Conservation (phyloP, 2,797 vertebrate genomes). For the Triplophysa yarkandensis region DNA sequence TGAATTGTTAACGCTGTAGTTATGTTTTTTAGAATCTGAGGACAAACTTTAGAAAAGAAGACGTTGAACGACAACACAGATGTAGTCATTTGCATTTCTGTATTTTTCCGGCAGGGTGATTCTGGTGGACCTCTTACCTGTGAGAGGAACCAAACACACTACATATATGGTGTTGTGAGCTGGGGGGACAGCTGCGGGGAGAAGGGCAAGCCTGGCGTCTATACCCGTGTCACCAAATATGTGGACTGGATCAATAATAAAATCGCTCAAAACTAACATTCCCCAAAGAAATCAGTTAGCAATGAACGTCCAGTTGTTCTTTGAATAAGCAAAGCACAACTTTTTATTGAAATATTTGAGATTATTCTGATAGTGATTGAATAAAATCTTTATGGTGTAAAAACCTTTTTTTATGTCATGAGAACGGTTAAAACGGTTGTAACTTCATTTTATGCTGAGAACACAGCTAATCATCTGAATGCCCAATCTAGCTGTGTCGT, state of each 20-base stretch:
- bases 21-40: not conserved
- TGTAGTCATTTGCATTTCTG: not conserved
- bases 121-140: slow-evolving; percentile 93
- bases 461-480: no score
- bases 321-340: not conserved
- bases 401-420: no score
- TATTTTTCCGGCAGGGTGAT: slow-evolving; percentile 80
- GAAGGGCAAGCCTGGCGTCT: slow-evolving; percentile 90
- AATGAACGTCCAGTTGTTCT: not conserved
- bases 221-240: slow-evolving; percentile 81
- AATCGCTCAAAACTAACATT: slow-evolving; percentile 54
- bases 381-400: not conserved
- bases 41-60: not conserved
- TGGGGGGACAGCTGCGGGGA: slow-evolving; percentile 89
- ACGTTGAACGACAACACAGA: not conserved
- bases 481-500: no score
- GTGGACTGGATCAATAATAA: slow-evolving; percentile 83
- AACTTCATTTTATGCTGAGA: no score
- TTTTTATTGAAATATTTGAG: not conserved
- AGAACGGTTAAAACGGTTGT: no score
- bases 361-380: not conserved
- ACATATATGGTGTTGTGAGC: slow-evolving; percentile 89
- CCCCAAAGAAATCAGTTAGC: not conserved
- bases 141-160: slow-evolving; percentile 62
- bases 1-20: no score